A percentile compares a stretch with the other conserved stretches of the same genome.
These are phyloP conservation scores for Latheticus oryzae DNA, from an alignment of 2,888 invertebrate species.

Conservation along the genomic window DNA sequence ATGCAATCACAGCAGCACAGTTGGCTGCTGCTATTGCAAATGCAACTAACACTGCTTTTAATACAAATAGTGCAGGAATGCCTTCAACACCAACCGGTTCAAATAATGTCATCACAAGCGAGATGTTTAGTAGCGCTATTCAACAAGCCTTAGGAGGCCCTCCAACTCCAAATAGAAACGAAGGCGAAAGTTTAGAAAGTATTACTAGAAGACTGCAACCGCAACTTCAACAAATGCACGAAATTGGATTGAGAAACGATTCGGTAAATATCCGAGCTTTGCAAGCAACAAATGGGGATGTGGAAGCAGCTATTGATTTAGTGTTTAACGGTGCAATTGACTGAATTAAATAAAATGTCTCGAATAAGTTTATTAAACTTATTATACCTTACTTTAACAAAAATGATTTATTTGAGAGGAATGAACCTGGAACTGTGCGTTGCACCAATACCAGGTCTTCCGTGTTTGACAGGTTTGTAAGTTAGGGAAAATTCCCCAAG, in stretches of 20 bases:
- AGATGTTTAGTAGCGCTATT: slow-evolving; percentile 84
- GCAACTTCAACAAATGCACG: slow-evolving; percentile 85
- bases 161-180: slow-evolving; percentile 39
- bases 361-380: slow-evolving; percentile 51
- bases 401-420: slow-evolving; percentile 80
- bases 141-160: slow-evolving; percentile 70
- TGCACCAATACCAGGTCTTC: slow-evolving; percentile 92
- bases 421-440: slow-evolving; percentile 92
- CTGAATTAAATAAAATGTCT: slow-evolving; percentile 43
- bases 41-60: slow-evolving; percentile 62
- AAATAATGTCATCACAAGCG: slow-evolving; percentile 74
- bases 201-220: slow-evolving; percentile 64
- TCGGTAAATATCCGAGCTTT: slow-evolving; percentile 86
- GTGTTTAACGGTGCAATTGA: slow-evolving; percentile 77
- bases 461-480: slow-evolving; percentile 92
- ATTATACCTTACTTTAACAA: slow-evolving; percentile 44
- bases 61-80: slow-evolving; percentile 54
- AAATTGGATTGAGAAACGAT: slow-evolving; percentile 91
- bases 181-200: slow-evolving; percentile 50
- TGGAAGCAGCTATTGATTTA: slow-evolving; percentile 91
- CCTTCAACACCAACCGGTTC: slow-evolving; percentile 44
- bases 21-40: slow-evolving; percentile 80
- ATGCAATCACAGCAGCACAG: slow-evolving; percentile 78
- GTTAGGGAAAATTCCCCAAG: slow-evolving; percentile 89
- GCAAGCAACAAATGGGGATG: slow-evolving; percentile 83